Percentiles rank a stretch among this genome's conserved stretches.
phyloP scores from a whole-genome alignment of 2,113 vertebrate genomes.

The Melanotaenia duboulayi region DNA sequence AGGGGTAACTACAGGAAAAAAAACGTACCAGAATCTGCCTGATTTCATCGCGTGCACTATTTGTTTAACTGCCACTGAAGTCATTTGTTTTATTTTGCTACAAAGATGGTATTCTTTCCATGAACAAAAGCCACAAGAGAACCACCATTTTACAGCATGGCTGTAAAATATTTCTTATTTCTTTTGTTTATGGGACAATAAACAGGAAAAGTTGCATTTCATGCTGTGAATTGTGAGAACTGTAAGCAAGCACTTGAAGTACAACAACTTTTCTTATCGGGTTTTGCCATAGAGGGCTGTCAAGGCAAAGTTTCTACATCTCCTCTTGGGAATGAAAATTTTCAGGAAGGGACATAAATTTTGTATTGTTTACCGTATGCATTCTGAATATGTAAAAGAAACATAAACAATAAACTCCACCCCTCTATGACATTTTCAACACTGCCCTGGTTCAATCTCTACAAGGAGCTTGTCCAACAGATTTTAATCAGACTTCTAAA shows the following conservation, averaged over 20 bases:
- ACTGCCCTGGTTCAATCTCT: background rate
- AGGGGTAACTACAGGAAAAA: conserved; percentile 66
- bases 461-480: background rate
- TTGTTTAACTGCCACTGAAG: conserved; percentile 70
- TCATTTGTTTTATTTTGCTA: conserved; percentile 78
- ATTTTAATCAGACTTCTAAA: background rate
- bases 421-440: conserved; percentile 17
- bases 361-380: conserved; percentile 18
- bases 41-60: conserved; percentile 54
- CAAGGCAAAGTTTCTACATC: conserved; percentile 37
- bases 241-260: conserved; percentile 36
- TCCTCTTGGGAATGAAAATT: conserved; percentile 28
- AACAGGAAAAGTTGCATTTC: conserved; percentile 79
- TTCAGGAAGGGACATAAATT: conserved; percentile 34
- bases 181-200: conserved; percentile 74
- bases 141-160: conserved; percentile 39
- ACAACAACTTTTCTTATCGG: conserved; percentile 70
- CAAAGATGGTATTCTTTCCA: conserved; percentile 70
- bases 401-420: conserved; percentile 14
- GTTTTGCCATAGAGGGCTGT: conserved; percentile 48
- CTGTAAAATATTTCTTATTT: conserved; percentile 46
- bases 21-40: conserved; percentile 65
- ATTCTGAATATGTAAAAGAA: conserved; percentile 28
- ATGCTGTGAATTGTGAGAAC: conserved; percentile 79
- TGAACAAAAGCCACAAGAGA: conserved; percentile 73